These are phyloP conservation scores for Hypothenemus hampei DNA, from an alignment of 1,140 invertebrate genomes.

Conservation along the genomic window DNA sequence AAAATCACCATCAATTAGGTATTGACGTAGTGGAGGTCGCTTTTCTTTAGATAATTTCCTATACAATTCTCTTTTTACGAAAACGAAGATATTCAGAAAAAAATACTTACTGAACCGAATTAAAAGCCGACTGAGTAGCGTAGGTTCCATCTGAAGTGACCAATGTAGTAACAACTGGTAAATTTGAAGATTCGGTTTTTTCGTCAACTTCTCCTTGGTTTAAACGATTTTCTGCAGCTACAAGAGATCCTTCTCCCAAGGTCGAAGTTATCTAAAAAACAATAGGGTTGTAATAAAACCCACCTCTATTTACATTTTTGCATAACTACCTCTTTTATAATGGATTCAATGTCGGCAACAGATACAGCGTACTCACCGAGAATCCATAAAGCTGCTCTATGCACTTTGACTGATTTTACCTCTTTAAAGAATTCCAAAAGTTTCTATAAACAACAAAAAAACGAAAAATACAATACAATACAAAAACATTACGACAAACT, in stretches of 20 bases:
- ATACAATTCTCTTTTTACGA: neutral
- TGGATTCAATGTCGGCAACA: slow-evolving; percentile 70
- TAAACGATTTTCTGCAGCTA: slow-evolving; percentile 80
- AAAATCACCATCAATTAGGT: slow-evolving; percentile 92
- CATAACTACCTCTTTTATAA: slow-evolving; percentile 67
- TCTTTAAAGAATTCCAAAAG: slow-evolving; percentile 76
- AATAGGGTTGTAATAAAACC: neutral
- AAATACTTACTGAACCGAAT: slow-evolving; percentile 60
- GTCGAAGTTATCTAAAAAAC: slow-evolving; percentile 46
- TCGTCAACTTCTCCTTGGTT: slow-evolving; percentile 62
- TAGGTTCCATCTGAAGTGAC: slow-evolving; percentile 99
- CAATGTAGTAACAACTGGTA: slow-evolving; percentile 49
- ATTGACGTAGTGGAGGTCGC: slow-evolving; percentile 77
- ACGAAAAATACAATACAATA: neutral
- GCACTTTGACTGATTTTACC: slow-evolving; percentile 82
- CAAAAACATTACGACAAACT: neutral
- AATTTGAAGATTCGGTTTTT: slow-evolving; percentile 36
- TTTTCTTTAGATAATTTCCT: slow-evolving; percentile 61
- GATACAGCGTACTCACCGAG: slow-evolving; percentile 90
- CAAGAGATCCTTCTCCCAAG: slow-evolving; percentile 83
- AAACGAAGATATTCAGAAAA: neutral
- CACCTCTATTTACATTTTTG: neutral
- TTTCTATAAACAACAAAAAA: slow-evolving; percentile 52
- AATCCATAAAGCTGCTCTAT: slow-evolving; percentile 95
- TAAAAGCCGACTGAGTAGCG: slow-evolving; percentile 96